These are phyloP conservation scores for Drosophila differens DNA, from an alignment of 2,888 invertebrate genomes.

Conservation along the genomic window DNA sequence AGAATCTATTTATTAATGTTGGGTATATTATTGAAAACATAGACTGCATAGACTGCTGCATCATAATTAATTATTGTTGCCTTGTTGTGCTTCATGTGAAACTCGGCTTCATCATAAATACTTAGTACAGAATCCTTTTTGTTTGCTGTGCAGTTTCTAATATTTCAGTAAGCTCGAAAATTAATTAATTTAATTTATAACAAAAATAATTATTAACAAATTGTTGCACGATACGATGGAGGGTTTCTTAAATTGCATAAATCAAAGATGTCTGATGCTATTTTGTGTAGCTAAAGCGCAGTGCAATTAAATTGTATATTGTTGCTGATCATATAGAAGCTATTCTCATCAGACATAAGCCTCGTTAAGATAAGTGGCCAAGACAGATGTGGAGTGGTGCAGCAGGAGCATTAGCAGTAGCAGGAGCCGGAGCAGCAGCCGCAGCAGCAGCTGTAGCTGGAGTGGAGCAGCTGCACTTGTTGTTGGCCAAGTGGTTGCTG, in stretches of 20 bases:
- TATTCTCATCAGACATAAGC: slow-evolving; percentile 3
- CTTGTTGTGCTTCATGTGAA: neutral
- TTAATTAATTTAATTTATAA: neutral
- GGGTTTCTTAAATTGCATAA: neutral
- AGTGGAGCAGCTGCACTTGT: slow-evolving; percentile 5
- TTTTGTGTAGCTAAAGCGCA: neutral
- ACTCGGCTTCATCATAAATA: no score
- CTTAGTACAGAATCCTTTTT: neutral
- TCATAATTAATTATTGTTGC: neutral
- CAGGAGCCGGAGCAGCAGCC: neutral
- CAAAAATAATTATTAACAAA: neutral
- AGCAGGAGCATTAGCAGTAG: neutral
- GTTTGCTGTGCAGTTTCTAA: neutral
- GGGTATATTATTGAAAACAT: neutral
- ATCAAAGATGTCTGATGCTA: neutral
- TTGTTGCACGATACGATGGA: neutral
- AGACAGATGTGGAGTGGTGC: slow-evolving; percentile 3
- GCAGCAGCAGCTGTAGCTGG: neutral
- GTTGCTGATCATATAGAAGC: neutral
- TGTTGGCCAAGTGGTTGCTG: slow-evolving; percentile 35
- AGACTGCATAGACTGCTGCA: neutral
- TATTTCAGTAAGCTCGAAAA: neutral
- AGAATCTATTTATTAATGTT: neutral
- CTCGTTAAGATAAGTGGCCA: slow-evolving; percentile 21
- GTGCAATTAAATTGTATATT: slow-evolving; percentile 5